These are phyloP conservation scores for Paelopatides confundens DNA, from an alignment of 53 echinoderm and acorn worm genomes.

Conservation along the genomic window DNA sequence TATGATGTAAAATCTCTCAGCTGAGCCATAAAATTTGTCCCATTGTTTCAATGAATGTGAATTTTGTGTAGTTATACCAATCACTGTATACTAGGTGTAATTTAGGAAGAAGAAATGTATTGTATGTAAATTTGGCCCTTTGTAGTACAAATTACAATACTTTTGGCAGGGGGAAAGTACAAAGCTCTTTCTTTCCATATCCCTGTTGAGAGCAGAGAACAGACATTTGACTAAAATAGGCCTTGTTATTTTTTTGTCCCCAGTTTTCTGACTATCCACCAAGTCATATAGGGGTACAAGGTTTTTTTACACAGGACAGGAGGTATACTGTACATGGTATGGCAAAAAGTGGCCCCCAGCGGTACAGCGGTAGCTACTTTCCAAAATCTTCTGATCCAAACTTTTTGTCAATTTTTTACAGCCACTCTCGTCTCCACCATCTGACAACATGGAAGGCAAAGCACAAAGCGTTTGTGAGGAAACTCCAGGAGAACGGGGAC, in stretches of 20 bases:
- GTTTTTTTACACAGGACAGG: background rate
- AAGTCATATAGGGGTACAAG: background rate
- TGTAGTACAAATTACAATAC: background rate
- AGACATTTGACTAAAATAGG: background rate
- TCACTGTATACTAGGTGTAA: background rate
- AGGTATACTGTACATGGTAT: background rate
- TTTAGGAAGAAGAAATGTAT: background rate
- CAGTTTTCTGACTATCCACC: background rate
- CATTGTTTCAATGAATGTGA: background rate
- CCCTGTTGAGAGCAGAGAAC: background rate
- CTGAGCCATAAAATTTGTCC: background rate
- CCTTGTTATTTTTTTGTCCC: background rate
- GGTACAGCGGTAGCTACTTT: constrained; percentile 11
- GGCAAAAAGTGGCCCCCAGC: background rate
- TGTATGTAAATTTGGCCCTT: background rate
- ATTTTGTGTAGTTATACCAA: background rate
- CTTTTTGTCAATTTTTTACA: constrained; percentile 91
- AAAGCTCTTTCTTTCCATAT: background rate
- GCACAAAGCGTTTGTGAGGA: constrained; percentile 90
- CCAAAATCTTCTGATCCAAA: constrained; percentile 90
- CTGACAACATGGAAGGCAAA: constrained; percentile 96
- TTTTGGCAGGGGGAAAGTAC: background rate
- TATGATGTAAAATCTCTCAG: background rate
- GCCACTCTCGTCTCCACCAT: constrained; percentile 92
- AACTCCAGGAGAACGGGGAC: constrained; percentile 80